Conservation (phyloP, 2,888 invertebrate species). For the Agriopis marginaria region DNA sequence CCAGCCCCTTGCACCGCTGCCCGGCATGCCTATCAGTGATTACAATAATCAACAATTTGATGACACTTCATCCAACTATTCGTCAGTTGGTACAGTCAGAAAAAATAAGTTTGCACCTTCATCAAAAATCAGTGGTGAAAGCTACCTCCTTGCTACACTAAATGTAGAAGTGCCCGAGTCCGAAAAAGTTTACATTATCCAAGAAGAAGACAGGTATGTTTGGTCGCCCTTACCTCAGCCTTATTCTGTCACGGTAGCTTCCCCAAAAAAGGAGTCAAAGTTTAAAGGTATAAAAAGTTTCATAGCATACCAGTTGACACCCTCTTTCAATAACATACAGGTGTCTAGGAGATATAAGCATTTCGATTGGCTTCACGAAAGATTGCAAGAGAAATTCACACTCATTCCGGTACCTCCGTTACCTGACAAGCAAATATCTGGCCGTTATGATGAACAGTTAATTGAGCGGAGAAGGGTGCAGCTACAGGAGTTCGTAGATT, state of each 20-base stretch:
- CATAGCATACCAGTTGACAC: conserved; percentile 98
- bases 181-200: conserved; percentile 91
- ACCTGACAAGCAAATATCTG: conserved; percentile 99
- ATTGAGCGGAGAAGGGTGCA: conserved; percentile 97
- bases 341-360: conserved; percentile 98
- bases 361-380: conserved; percentile 99
- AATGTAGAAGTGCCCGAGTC: conserved; percentile 89
- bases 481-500: conserved; percentile 98
- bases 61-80: conserved; percentile 85
- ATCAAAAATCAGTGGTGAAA: conserved; percentile 96
- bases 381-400: conserved; percentile 97
- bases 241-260: conserved; percentile 95
- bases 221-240: conserved; percentile 92
- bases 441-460: conserved; percentile 98
- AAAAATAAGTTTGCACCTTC: conserved; percentile 95
- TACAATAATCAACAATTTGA: conserved; percentile 78
- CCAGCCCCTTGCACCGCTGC: conserved; percentile 75
- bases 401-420: conserved; percentile 98
- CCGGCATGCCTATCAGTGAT: conserved; percentile 83
- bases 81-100: conserved; percentile 89
- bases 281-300: conserved; percentile 98
- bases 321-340: conserved; percentile 97
- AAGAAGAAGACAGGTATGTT: conserved; percentile 90
- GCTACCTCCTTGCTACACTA: conserved; percentile 93
- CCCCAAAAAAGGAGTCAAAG: conserved; percentile 99